These are phyloP conservation scores for Craterocephalus amniculus DNA, from an alignment of 2,797 vertebrate genomes.

Conservation along the genomic window DNA sequence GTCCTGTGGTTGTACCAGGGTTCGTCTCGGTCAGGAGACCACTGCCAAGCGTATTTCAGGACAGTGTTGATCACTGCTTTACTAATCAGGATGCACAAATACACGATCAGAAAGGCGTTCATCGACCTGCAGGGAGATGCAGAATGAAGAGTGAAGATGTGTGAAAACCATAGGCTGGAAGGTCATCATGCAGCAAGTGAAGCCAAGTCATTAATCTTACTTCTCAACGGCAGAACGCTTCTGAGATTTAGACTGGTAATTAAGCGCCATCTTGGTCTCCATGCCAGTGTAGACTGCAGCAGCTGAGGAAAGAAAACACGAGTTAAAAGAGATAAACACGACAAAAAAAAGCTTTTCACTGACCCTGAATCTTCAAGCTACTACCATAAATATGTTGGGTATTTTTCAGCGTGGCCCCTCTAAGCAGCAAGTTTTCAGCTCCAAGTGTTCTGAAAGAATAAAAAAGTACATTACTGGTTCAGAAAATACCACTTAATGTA, in stretches of 20 bases:
- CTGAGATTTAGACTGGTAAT: constrained; percentile 99
- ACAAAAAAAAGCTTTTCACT: too few species aligned
- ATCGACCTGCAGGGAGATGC: constrained; percentile 86
- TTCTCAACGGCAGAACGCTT: constrained; percentile 98
- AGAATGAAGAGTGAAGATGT: background rate
- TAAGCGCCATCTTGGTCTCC: constrained; percentile 99
- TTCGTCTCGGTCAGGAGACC: constrained; percentile 89
- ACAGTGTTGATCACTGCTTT: constrained; percentile 96
- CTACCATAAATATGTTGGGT: constrained; percentile 95
- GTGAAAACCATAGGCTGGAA: constrained; percentile 9
- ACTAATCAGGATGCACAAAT: constrained; percentile 95
- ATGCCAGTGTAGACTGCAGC: constrained; percentile 98
- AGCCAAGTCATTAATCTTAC: constrained; percentile 75
- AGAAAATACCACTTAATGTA: background rate
- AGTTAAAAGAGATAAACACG: constrained; percentile 14
- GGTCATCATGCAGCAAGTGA: background rate
- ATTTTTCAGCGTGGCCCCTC: constrained; percentile 97
- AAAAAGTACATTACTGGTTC: constrained; percentile 23
- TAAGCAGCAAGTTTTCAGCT: constrained; percentile 95
- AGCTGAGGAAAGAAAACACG: constrained; percentile 76
- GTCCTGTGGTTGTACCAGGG: constrained; percentile 98
- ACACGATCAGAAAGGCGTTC: constrained; percentile 96
- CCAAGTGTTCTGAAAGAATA: constrained; percentile 89
- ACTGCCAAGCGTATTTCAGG: constrained; percentile 96
- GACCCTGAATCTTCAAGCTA: background rate